Base-by-base conservation (phyloP, 2,888 invertebrate species). In the Poecilus cupreus region DNA sequence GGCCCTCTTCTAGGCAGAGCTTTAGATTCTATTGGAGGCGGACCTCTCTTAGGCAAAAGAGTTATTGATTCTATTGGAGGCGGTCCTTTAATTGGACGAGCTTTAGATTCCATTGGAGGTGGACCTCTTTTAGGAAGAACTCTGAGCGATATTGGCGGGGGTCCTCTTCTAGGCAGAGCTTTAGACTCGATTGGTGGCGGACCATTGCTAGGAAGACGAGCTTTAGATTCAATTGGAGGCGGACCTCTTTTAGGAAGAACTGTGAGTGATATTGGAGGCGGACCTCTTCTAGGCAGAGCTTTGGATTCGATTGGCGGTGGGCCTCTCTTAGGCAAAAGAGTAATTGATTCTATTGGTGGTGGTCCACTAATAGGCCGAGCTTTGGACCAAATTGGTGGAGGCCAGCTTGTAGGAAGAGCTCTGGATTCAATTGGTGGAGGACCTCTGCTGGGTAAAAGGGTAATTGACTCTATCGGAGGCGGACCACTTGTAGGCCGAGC, bases 241-340 rank as follows among this genome's bases (percentile, higher is more conserved):
- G 74, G 64, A n/a, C 64, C 46, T 20, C 16, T 74, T 8, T 16
- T 77, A 1, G 74, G 76, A 13, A 32, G 32, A 32, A 24, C 83
- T 51, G 39, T 85, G 6, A 85, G 85, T 43, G 77, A 82, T 5
- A 84, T 85, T 43, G 84, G 84, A 6, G 84, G 85, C 0, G 84
- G 83, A 11, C 72, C 82, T 81, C 37, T 54, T 70, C 32, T 80
- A 6, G 74, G 76, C 22, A 24, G 80, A 57, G 82, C 83, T 57
- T 39, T 85, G 5, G 85, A 85, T 49, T 75, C 82, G 4, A 84
- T 85, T 39, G 84, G 84, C 3, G 84, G 85, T 0, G 84, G 83
- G 6, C 70, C 82, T 49, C 46, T 70, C 54, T 80, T 10, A 84
- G 84, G 83, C n/a, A n/a, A n/a, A 57, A 16, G 70, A 32, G 6